Conservation (phyloP, 2,797 vertebrate genomes). For the Chaetodon trifasciatus region DNA sequence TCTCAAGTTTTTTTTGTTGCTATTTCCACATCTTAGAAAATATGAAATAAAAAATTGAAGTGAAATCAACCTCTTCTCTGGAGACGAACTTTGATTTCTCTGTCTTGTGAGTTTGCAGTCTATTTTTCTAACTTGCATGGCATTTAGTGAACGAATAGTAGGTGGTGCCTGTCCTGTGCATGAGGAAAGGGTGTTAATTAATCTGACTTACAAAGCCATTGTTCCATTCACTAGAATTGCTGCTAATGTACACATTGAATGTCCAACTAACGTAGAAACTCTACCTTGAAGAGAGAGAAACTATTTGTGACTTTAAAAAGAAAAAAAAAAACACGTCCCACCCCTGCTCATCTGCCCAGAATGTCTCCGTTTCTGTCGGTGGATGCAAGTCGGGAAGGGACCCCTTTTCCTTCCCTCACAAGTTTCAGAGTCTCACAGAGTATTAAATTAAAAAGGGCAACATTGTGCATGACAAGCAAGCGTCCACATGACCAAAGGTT, state of each 20-base stretch:
- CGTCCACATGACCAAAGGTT: slow-evolving; percentile 80
- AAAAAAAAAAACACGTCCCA: slow-evolving; percentile 1
- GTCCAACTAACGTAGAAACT: slow-evolving; percentile 77
- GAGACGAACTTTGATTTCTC: slow-evolving; percentile 85
- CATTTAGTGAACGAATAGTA: slow-evolving; percentile 65
- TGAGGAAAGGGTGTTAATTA: slow-evolving; percentile 74
- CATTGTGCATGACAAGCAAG: slow-evolving; percentile 72
- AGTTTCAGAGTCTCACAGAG: slow-evolving; percentile 53
- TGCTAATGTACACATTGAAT: slow-evolving; percentile 85
- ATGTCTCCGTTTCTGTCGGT: slow-evolving; percentile 38
- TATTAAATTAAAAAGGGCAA: slow-evolving; percentile 58
- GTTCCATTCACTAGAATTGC: slow-evolving; percentile 80
- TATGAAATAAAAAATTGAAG: slow-evolving; percentile 87
- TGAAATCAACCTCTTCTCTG: slow-evolving; percentile 86
- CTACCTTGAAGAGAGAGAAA: slow-evolving; percentile 51
- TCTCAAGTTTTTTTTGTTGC: slow-evolving; percentile 86
- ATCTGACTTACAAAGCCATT: slow-evolving; percentile 78
- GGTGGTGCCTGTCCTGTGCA: slow-evolving; percentile 79
- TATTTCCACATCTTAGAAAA: slow-evolving; percentile 89
- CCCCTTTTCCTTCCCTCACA: slow-evolving; percentile 42
- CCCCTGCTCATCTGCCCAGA: slow-evolving; percentile 48
- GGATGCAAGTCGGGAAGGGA: slow-evolving; percentile 45
- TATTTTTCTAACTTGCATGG: slow-evolving; percentile 85
- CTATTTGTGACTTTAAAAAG: slow-evolving; percentile 52
- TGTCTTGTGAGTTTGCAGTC: slow-evolving; percentile 82